Conservation (phyloP, 1,140 invertebrate genomes). For the Hestina assimilis region DNA sequence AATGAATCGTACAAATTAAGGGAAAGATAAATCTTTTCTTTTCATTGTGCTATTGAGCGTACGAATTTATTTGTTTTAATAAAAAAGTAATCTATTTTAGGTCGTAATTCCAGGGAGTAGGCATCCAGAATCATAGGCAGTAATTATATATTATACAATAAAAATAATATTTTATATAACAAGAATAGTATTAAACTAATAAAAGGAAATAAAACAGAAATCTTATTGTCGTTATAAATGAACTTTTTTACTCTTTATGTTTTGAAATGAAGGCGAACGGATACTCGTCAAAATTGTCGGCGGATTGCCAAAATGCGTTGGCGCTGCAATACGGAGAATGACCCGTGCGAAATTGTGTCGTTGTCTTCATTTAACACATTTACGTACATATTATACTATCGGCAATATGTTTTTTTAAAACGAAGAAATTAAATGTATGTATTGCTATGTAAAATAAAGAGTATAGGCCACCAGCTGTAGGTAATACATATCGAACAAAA, state of each 20-base stretch:
- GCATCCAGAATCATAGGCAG: no score
- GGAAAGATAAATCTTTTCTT: neutral
- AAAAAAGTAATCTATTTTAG: neutral
- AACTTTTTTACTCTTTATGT: constrained; percentile 18
- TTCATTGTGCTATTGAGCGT: neutral
- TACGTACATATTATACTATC: no score
- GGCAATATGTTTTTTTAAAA: no score
- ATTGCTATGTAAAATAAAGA: no score
- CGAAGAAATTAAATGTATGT: no score
- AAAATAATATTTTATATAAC: no score
- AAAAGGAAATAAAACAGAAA: neutral
- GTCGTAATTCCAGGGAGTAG: no score
- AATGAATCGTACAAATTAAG: constrained; percentile 8
- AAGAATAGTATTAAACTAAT: no score
- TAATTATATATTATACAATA: no score
- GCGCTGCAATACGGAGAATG: constrained; percentile 36
- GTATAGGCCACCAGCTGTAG: no score
- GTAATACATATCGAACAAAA: no score
- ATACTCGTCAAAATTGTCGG: constrained; percentile 44
- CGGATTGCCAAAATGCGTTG: constrained; percentile 55
- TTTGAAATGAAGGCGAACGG: constrained; percentile 37
- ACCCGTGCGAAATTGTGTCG: constrained; percentile 36
- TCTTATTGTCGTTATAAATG: neutral
- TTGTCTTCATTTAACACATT: constrained; percentile 11
- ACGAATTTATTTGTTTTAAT: neutral